Conservation (phyloP, 1,140 invertebrate species). For the Dinoponera quadriceps region DNA sequence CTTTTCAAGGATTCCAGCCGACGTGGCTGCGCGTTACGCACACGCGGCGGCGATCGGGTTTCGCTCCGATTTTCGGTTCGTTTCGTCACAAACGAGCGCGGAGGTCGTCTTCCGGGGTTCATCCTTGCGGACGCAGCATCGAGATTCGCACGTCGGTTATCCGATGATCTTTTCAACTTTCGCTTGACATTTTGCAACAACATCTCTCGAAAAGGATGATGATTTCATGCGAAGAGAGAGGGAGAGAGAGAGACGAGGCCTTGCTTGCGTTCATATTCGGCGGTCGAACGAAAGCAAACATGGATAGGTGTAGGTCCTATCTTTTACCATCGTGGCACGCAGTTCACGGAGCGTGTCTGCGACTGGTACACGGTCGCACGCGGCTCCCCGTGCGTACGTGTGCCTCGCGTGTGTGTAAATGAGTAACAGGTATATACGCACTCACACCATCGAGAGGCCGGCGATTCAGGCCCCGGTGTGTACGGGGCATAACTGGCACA, state of each 20-base stretch:
- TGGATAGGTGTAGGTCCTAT: not conserved
- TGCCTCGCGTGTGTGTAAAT: not conserved
- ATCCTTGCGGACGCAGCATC: too few relatives aligned
- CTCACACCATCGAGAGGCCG: constrained; percentile 12
- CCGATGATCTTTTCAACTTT: not conserved
- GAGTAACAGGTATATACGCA: not conserved
- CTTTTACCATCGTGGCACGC: not conserved
- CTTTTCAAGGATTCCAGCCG: not conserved
- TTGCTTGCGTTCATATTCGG: constrained; percentile 1
- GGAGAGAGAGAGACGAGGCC: not conserved
- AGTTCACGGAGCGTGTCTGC: constrained; percentile 25
- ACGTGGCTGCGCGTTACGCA: not conserved
- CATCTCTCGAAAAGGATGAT: not conserved
- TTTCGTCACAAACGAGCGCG: too few relatives aligned
- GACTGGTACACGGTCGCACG: constrained; percentile 56
- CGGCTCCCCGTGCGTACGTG: not conserved
- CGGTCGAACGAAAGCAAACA: constrained; percentile 12
- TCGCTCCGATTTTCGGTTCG: too few relatives aligned
- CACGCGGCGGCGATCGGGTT: too few relatives aligned
- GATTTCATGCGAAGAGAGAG: not conserved
- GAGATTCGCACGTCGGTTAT: not conserved
- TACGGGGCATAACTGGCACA: constrained; percentile 32
- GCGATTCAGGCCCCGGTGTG: constrained; percentile 4
- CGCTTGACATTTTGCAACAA: not conserved
- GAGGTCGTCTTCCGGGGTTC: too few relatives aligned